phyloP scores from a whole-genome alignment of 1,140 invertebrate species.

The Trachymyrmex septentrionalis region DNA sequence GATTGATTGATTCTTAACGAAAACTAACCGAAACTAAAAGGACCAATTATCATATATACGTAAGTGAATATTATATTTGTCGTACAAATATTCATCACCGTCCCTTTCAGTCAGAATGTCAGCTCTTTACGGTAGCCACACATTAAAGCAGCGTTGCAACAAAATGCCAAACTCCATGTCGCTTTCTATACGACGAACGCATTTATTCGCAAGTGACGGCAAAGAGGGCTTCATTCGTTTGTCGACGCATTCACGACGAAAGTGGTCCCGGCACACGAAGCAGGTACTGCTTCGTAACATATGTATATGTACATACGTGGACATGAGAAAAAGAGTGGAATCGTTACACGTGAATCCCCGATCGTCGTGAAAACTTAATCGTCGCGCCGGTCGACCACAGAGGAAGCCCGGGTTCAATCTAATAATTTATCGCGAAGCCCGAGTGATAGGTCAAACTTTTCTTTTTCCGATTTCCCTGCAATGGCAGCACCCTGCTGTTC shows the following conservation, averaged over 20 bases:
- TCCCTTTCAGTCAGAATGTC: neutral
- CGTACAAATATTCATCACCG: constrained; percentile 8
- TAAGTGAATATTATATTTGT: neutral
- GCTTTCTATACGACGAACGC: neutral
- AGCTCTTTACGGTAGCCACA: constrained; percentile 31
- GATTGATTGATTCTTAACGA: neutral
- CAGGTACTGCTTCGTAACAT: constrained; percentile 1
- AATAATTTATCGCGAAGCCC: constrained; percentile 70
- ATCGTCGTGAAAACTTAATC: constrained; percentile 70
- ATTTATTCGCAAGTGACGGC: constrained; percentile 9
- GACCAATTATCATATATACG: neutral
- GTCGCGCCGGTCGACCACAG: neutral
- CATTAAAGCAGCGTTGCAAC: constrained; percentile 38
- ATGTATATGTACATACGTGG: neutral
- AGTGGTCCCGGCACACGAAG: neutral
- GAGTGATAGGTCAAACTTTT: neutral
- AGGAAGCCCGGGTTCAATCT: constrained; percentile 54
- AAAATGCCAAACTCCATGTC: constrained; percentile 36
- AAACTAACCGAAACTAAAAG: neutral
- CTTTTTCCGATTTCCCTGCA: constrained; percentile 61
- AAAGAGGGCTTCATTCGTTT: constrained; percentile 20
- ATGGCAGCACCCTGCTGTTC: constrained; percentile 16
- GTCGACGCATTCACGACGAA: constrained; percentile 29
- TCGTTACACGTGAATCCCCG: constrained; percentile 66
- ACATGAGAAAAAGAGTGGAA: constrained; percentile 13